Evolutionary conservation across 2,113 vertebrate species (phyloP).

Genomic region (Thamnophis sirtalis): DNA sequence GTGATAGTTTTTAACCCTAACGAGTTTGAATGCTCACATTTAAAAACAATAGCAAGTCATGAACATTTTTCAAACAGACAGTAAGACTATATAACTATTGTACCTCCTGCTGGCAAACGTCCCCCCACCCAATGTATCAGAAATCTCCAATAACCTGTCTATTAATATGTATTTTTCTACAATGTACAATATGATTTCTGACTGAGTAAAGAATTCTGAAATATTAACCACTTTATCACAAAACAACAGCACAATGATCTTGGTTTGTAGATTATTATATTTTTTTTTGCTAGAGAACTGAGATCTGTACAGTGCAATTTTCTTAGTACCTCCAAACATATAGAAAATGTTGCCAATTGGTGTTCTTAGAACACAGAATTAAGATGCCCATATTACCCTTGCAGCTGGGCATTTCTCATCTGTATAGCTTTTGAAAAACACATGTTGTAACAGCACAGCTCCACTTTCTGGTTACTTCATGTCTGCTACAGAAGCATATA

Average conservation of each 20-base stretch:
- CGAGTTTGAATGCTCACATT: neutral
- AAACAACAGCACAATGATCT: neutral
- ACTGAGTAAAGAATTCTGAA: neutral
- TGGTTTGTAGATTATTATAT: neutral
- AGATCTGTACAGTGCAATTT: neutral
- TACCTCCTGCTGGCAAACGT: neutral
- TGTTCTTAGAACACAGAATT: neutral
- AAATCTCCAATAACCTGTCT: neutral
- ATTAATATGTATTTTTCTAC: neutral
- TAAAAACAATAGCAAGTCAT: neutral
- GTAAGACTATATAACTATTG: neutral
- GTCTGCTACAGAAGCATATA: neutral
- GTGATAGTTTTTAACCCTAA: neutral
- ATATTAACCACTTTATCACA: neutral
- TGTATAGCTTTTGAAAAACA: constrained; percentile 20
- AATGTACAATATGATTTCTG: neutral
- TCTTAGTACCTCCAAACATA: rapidly evolving
- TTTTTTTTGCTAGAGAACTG: neutral
- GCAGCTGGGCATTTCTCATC: constrained; percentile 31
- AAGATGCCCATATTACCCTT: neutral
- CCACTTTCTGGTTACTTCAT: neutral
- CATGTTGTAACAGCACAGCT: constrained; percentile 23
- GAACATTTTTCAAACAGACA: neutral
- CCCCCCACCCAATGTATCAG: neutral
- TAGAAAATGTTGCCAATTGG: neutral